phyloP scores from a whole-genome alignment of 2,113 vertebrate species.

The Marcusenius ussheri region DNA sequence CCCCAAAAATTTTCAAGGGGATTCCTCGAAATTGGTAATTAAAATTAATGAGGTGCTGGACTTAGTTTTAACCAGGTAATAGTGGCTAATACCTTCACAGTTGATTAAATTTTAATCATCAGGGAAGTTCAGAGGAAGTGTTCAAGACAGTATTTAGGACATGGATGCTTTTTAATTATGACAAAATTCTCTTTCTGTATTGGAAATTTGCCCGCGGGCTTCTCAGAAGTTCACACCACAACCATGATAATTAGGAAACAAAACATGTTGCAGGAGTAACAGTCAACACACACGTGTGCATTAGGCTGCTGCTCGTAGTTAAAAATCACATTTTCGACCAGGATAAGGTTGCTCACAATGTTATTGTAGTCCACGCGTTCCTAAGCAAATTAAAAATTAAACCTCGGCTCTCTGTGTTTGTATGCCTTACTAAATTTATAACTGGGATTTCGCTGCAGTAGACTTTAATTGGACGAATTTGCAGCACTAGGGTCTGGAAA shows the following conservation, averaged over 20 bases:
- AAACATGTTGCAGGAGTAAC: not conserved
- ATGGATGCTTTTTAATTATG: not conserved
- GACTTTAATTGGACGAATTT: not conserved
- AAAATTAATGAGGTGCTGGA: conserved; percentile 1
- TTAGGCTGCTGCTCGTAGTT: not conserved
- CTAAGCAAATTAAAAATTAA: not conserved
- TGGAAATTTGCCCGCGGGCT: not conserved
- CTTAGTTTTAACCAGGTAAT: not conserved
- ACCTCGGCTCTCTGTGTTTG: not conserved
- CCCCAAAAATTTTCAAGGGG: not conserved
- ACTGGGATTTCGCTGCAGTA: not conserved
- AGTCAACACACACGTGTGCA: not conserved
- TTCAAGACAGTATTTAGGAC: not conserved
- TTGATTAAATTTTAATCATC: conserved; percentile 9
- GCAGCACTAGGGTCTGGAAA: not conserved
- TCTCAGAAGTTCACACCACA: not conserved
- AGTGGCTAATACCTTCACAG: conserved; percentile 1
- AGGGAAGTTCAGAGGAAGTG: not conserved
- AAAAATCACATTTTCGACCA: not conserved
- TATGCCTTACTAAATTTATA: not conserved
- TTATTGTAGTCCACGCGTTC: not conserved
- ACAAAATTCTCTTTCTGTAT: not conserved
- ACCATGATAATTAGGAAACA: not conserved
- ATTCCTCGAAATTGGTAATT: not conserved
- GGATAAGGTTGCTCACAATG: not conserved